Percentiles rank a stretch among this genome's conserved stretches.
phyloP scores from a whole-genome alignment of 2,113 vertebrate genomes.

The Percina caprodes region DNA sequence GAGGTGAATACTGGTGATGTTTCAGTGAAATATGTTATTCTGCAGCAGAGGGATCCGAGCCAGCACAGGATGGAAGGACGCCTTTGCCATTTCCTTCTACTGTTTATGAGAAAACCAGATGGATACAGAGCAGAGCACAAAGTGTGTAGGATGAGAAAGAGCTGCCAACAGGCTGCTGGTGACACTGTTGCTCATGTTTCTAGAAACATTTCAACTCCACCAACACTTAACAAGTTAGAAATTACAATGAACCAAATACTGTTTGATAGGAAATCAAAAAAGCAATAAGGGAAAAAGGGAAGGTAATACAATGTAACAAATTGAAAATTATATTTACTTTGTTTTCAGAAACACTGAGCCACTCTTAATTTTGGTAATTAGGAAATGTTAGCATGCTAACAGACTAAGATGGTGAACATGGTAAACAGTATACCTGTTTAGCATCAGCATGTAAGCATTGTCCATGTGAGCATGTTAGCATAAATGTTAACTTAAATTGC shows the following conservation, averaged over 20 bases:
- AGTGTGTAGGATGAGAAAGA: neutral
- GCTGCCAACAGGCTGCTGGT: neutral
- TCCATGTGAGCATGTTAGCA: neutral
- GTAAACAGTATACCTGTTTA: neutral
- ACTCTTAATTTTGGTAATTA: neutral
- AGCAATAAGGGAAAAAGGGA: too few species aligned
- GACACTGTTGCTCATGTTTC: constrained; percentile 9
- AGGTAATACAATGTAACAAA: neutral
- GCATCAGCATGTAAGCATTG: neutral
- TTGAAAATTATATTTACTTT: neutral
- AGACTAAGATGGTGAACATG: neutral
- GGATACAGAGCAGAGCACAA: neutral
- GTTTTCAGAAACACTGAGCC: neutral
- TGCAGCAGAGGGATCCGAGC: constrained; percentile 18
- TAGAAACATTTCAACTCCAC: neutral
- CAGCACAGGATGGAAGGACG: constrained; percentile 22
- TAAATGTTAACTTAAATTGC: too few species aligned
- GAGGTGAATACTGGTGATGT: constrained; percentile 3
- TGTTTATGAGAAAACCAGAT: constrained; percentile 24
- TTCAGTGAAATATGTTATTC: constrained; percentile 39
- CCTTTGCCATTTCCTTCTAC: constrained; percentile 41
- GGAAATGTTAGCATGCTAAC: neutral
- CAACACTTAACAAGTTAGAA: constrained; percentile 3
- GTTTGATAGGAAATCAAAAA: neutral
- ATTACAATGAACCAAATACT: neutral